Conservation (phyloP, 92 coral and sea anemone genomes). For the Micromussa lordhowensis region DNA sequence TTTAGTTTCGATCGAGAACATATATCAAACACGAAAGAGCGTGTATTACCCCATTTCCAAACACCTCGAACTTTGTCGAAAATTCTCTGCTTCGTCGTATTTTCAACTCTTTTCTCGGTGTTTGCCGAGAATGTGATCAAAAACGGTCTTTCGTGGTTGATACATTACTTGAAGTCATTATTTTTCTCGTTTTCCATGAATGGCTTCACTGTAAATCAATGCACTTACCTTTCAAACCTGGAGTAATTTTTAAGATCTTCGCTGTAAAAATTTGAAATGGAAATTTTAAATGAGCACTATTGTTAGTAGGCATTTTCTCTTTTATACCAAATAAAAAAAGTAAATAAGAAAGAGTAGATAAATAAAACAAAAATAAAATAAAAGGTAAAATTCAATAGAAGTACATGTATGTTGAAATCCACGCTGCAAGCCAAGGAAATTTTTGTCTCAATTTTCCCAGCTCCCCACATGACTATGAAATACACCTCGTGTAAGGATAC, state of each 20-base stretch:
- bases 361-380: not conserved
- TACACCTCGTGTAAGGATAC: not conserved
- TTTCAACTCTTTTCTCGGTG: no score
- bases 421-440: not conserved
- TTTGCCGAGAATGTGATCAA: no score
- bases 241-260: constrained; percentile 4
- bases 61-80: no score
- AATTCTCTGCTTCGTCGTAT: no score
- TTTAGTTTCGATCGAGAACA: no score
- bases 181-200: not conserved
- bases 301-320: no score
- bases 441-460: not conserved
- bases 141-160: no score
- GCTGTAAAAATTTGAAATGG: not conserved
- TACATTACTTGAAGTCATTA: no score
- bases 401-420: not conserved
- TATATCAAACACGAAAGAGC: no score
- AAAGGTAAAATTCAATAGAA: not conserved
- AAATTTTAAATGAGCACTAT: not conserved
- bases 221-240: constrained; percentile 21
- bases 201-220: not conserved
- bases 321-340: not conserved
- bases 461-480: not conserved
- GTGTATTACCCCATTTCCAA: no score
- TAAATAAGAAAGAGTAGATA: not conserved